A percentile compares a stretch with the other conserved stretches of the same genome.
phyloP scores from a whole-genome alignment of 2,797 vertebrate species.

The Pyrocephalus nanus region DNA sequence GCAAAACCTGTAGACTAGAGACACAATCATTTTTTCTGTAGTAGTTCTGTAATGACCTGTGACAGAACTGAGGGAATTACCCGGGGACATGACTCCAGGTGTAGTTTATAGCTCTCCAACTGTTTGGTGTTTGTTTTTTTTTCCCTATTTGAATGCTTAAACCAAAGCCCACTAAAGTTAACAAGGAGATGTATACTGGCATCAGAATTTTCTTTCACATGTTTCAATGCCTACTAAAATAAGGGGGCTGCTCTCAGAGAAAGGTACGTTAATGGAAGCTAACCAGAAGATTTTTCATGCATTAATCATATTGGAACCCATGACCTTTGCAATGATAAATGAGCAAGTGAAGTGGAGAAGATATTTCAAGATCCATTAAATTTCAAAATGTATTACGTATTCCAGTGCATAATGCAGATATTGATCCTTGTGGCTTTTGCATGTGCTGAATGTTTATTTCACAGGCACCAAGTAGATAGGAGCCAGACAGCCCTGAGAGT shows the following conservation, averaged over 20 bases:
- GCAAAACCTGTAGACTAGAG: not conserved
- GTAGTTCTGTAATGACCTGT: not conserved
- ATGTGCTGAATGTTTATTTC: not conserved
- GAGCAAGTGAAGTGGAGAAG: not conserved
- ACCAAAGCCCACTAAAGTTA: not conserved
- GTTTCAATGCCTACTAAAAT: not conserved
- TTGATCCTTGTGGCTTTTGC: not conserved
- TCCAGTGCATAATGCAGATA: not conserved
- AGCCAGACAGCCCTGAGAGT: not conserved
- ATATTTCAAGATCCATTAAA: not conserved
- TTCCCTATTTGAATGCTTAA: not conserved
- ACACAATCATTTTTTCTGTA: not conserved
- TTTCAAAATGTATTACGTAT: constrained; percentile 2
- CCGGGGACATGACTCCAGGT: not conserved
- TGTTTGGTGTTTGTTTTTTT: not conserved
- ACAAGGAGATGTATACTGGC: not conserved
- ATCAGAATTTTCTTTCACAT: not conserved
- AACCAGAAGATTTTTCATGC: not conserved
- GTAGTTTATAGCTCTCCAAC: not conserved
- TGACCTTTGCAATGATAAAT: constrained; percentile 35
- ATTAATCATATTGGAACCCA: not conserved
- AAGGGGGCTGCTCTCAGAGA: not conserved
- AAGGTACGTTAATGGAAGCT: not conserved
- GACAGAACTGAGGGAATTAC: not conserved
- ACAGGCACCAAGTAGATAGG: not conserved